Percentiles rank a stretch among this genome's conserved stretches.
Evolutionary conservation across 2,113 vertebrate species (phyloP).

Genomic region (Nothoprocta pentlandii): DNA sequence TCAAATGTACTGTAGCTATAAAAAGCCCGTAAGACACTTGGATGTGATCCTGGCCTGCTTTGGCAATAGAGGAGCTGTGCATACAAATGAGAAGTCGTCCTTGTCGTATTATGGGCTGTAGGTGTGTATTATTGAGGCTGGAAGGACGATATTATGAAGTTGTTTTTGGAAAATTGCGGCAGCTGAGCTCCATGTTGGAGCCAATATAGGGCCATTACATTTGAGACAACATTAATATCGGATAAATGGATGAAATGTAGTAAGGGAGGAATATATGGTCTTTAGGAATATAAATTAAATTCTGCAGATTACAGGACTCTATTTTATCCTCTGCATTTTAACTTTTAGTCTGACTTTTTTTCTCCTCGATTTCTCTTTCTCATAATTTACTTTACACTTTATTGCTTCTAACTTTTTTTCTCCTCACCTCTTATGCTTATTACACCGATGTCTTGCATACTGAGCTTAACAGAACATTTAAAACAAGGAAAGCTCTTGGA

Average conservation of each 20-base stretch:
- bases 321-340: constrained; percentile 33
- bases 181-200: constrained; percentile 11
- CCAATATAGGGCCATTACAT: not conserved
- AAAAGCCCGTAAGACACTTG: constrained; percentile 65
- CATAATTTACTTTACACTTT: constrained; percentile 19
- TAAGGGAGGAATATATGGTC: constrained; percentile 37
- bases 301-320: not conserved
- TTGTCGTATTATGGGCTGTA: not conserved
- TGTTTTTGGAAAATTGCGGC: constrained; percentile 38
- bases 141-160: not conserved
- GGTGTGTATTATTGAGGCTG: not conserved
- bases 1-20: constrained; percentile 72
- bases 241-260: constrained; percentile 38
- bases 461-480: not conserved
- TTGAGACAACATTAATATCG: constrained; percentile 16
- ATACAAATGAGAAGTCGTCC: constrained; percentile 53
- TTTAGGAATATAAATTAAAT: constrained; percentile 28
- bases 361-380: too few relatives aligned
- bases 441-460: not conserved
- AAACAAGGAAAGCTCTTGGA: not conserved
- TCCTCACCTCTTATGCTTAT: not conserved
- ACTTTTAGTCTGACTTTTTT: not conserved
- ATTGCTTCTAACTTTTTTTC: not conserved
- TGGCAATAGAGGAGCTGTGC: constrained; percentile 14
- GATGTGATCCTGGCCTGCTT: constrained; percentile 50